phyloP scores from a whole-genome alignment of 2,888 invertebrate species.

The Noctua janthe region DNA sequence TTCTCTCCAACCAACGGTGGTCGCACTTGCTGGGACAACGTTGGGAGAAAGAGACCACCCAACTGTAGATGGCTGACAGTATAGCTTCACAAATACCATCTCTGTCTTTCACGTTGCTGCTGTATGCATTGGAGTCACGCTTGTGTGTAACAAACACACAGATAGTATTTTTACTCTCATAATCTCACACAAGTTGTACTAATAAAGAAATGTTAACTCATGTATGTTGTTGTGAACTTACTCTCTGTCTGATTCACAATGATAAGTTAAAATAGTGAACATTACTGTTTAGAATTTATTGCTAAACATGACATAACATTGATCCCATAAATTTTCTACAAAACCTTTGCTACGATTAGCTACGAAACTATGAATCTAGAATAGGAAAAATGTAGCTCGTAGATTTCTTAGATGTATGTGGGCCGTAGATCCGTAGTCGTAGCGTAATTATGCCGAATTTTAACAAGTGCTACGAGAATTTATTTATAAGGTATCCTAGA shows the following conservation, averaged over 20 bases:
- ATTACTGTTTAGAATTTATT: neutral
- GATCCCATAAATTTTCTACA: no score
- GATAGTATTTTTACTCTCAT: slow-evolving; percentile 51
- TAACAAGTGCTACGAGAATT: slow-evolving; percentile 24
- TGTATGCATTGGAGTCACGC: slow-evolving; percentile 56
- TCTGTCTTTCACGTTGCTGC: slow-evolving; percentile 71
- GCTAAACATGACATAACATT: no score
- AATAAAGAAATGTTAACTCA: slow-evolving; percentile 34
- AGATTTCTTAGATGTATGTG: slow-evolving; percentile 10
- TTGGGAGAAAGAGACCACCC: slow-evolving; percentile 64
- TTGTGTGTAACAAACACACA: slow-evolving; percentile 56
- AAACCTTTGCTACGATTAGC: neutral
- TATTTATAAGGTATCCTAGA: neutral
- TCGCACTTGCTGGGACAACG: slow-evolving; percentile 42
- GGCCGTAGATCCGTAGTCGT: slow-evolving; percentile 8
- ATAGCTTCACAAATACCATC: slow-evolving; percentile 66
- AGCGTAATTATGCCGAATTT: slow-evolving; percentile 25
- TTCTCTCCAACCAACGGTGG: slow-evolving; percentile 51
- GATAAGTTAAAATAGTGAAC: neutral
- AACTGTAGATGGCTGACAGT: slow-evolving; percentile 64
- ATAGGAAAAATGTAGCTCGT: slow-evolving; percentile 16
- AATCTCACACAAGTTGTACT: slow-evolving; percentile 35
- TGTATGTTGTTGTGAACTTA: slow-evolving; percentile 8
- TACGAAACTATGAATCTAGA: neutral
- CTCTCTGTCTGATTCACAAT: neutral